Percentiles rank a stretch among this genome's conserved stretches.
Conservation (phyloP, 2,113 vertebrate species). For the Baryphthengus martii region DNA sequence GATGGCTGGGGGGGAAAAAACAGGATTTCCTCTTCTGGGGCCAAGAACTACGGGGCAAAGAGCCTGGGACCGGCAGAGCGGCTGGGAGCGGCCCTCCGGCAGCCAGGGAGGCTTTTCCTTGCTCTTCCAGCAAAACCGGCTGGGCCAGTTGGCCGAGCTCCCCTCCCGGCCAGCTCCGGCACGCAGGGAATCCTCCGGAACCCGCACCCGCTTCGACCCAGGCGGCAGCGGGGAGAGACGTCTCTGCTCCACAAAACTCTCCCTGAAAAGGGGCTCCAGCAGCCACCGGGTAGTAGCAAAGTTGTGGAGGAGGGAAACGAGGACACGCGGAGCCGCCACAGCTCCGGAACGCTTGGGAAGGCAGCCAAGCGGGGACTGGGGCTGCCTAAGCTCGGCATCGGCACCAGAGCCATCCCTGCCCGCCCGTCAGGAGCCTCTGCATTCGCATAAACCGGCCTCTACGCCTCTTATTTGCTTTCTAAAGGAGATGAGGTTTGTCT, state of each 20-base stretch:
- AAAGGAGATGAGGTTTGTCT: conserved; percentile 59
- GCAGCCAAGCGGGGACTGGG: background rate
- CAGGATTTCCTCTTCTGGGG: conserved; percentile 41
- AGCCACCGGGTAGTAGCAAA: background rate
- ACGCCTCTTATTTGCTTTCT: conserved; percentile 21
- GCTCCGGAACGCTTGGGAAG: background rate
- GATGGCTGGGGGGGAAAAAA: background rate
- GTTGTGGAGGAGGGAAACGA: background rate
- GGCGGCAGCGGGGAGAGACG: background rate
- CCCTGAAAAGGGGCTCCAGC: background rate
- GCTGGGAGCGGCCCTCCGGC: conserved; percentile 17
- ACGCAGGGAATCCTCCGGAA: conserved; percentile 26
- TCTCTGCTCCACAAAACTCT: background rate
- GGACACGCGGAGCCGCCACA: background rate
- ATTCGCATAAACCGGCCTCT: conserved; percentile 1
- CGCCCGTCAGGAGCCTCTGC: background rate
- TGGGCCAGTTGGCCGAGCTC: background rate
- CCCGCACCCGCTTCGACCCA: background rate
- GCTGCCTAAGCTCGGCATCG: conserved; percentile 15
- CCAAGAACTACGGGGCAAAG: conserved; percentile 22
- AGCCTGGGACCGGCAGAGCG: background rate
- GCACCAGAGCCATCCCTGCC: background rate
- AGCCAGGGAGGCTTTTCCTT: background rate
- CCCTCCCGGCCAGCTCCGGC: background rate
- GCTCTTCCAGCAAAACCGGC: conserved; percentile 12